Evolutionary conservation across 2,797 vertebrate genomes (phyloP), one percentile per base, ranked within the genome.

Genomic region (Tiaroga cobitis): DNA sequence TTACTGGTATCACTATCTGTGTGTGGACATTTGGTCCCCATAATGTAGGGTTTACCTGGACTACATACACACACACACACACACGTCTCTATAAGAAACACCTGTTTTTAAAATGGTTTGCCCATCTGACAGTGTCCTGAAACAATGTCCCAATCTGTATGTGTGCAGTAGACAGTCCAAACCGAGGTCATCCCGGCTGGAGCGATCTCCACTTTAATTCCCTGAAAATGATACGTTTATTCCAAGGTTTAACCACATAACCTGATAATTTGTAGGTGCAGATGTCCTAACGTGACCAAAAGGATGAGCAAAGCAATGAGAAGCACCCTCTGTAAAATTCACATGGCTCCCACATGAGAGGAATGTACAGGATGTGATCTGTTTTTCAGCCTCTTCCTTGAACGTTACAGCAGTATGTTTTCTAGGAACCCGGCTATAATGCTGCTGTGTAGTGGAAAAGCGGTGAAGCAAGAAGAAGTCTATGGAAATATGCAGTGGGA

Each of bases 91-190:
- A 32, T 76, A 67, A 84, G 80, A 80, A 86, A 86, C 89, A 90
- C 87, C 88, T 88, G 90, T 87, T 88, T 87, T 34, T 34, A 3
- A 3, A 34, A 73, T 78, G 68, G 85, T 85, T 85, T 79, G 69
- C 75, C 79, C 85, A 87, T 88, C 74, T 80, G 78, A 83, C 85
- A 80, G 80, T 24, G 67, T 72, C 61, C 51, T 11, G 5, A 39
- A 75, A 83, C 70, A 65, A 49, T 83, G 70, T 75, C 81, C 81
- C 7, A 49, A 65, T 74, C 59, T 61, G 70, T 32, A 56, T 82
- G 69, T 37, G 16, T 59, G 39, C 68, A 29, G 26, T 21, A 39
- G 43, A 83, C 59, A 9, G 82, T 39, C 21, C 59, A 51, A 76
- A 37, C 43, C 59, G 39, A 51, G 81, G 43, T 83, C 56, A 82